A percentile compares a stretch with the other conserved stretches of the same genome.
Evolutionary conservation across 2,113 vertebrate species (phyloP).

Genomic region (Burhinus bistriatus): DNA sequence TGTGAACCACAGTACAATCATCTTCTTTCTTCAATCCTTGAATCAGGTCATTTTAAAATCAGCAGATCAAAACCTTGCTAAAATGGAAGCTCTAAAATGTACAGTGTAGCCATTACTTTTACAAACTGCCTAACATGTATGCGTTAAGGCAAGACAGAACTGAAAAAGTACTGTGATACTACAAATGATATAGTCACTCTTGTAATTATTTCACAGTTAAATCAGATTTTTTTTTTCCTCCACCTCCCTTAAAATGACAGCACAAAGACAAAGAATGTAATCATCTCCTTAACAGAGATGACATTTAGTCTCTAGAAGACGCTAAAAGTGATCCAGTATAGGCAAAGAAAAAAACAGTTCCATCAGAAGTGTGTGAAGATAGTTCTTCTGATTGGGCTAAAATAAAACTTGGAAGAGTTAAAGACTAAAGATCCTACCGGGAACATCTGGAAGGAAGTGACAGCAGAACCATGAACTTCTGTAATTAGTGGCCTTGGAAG

Average conservation of each 20-base stretch:
- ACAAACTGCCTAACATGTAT: not conserved
- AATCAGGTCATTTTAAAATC: not conserved
- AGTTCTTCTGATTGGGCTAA: conserved; percentile 21
- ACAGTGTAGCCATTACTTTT: not conserved
- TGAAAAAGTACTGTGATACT: not conserved
- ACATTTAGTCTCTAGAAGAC: conserved; percentile 29
- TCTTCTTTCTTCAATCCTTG: not conserved
- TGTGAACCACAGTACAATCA: not conserved
- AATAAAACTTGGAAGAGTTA: conserved; percentile 39
- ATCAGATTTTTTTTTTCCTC: not conserved
- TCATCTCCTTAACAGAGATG: conserved; percentile 24
- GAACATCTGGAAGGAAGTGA: conserved; percentile 11
- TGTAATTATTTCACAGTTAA: conserved; percentile 25
- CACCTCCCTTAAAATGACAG: conserved; percentile 8
- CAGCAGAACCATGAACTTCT: conserved; percentile 1
- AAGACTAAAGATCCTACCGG: not conserved
- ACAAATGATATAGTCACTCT: not conserved
- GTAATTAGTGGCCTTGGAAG: conserved; percentile 7
- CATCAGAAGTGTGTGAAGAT: conserved; percentile 14
- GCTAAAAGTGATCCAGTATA: conserved; percentile 29
- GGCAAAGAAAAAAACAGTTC: not conserved
- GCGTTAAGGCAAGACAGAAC: conserved; percentile 27
- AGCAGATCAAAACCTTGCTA: conserved; percentile 2
- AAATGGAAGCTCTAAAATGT: conserved; percentile 21
- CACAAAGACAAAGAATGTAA: conserved; percentile 19